Base-by-base conservation (phyloP, 2,797 vertebrate species). In the Microctenopoma steveboyesi region DNA sequence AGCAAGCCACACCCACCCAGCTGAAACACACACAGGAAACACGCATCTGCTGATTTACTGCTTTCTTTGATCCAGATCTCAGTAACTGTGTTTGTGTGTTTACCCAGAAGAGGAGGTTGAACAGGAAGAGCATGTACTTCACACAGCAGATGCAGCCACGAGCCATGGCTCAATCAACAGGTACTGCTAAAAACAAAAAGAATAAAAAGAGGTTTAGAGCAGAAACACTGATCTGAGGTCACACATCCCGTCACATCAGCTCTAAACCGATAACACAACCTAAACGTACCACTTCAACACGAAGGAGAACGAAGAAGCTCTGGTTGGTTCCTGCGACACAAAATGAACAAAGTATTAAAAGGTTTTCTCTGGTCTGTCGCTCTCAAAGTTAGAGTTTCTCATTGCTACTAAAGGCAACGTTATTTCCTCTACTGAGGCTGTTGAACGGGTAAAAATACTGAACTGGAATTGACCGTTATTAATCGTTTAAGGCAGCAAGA, bases 91-190 rank as follows among this genome's bases (percentile, higher is more conserved):
- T 22, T 49, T 43, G 12, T 22, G 72, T 12, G 93, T 92, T 96
- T 90, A 99, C 98, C 98, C 98, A 99, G 91, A 99, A 99, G 82
- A 99, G 91, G 86, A 99, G 92, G 94, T 99, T 99, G 95, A 99
- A 99, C 90, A 99, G 96, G 93, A 99, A 99, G 94, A 99, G 96
- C 96, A 97, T 95, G 92, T 99, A 99, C 89, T 99, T 99, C 83
- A 99, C 95, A 79, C 97, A 98, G 93, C 97, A 99, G 87, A 99
- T 92, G 91, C 98, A 99, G 83, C 97, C 97, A 47, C 96, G 95
- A 79, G 98, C 98, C 98, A 99, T 99, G 94, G 93, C 91, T 95
- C 92, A 88, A 95, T 89, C 81, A 89, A 95, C 85, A 84, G 93
- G 91, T 85, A 94, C 97, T 93, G 95, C 87, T 95, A 95, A 94